Evolutionary conservation across 2,888 invertebrate species (phyloP), one percentile per base, ranked within the genome.

Genomic region (Syrphus vitripennis): DNA sequence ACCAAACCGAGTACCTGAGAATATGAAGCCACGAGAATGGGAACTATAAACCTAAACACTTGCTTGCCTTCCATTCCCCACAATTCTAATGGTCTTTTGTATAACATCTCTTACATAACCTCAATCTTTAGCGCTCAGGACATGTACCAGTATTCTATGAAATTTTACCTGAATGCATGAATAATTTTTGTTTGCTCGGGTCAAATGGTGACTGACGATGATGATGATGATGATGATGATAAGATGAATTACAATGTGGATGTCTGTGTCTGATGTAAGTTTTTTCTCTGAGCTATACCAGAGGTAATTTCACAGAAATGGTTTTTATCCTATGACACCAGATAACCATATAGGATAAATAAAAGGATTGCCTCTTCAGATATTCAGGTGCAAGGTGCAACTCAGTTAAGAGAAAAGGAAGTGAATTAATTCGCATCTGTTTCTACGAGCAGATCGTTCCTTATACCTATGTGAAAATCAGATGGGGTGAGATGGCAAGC

Each of bases 141-240:
- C 75, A 83, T 59, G 26, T 4, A 50, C 14, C 50, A 24, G 21
- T 14, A 50, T 24, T 48, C 65, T 31, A 34, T 48, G 21, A 53
- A 55, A 59, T 71, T 67, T n/a, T 80, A 31, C 75, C 76, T 76
- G 80, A 72, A 84, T 84, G 80, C 84, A 84, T 84, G 80, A 67
- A 80, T 76, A 84, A 80, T 84, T 72, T 48, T 84, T 76, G 71
- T 79, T 16, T 75, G 67, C 59, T 72, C 63, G 61, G 84, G 80
- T 80, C 84, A 84, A 71, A 77, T 77, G 81, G 72, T 77, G 81
- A 76, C 69, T 76, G 71, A 72, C 69, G 83, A 76, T 55, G 77
- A 69, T 75, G 81, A 42, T 7, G 53, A 24, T 40, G 55, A 55
- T 12, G 57, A 76, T 45, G 81, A 65, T 31, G 77, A 78, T 83